phyloP scores from a whole-genome alignment of 2,797 vertebrate species.

The Phoxinus dragarum region DNA sequence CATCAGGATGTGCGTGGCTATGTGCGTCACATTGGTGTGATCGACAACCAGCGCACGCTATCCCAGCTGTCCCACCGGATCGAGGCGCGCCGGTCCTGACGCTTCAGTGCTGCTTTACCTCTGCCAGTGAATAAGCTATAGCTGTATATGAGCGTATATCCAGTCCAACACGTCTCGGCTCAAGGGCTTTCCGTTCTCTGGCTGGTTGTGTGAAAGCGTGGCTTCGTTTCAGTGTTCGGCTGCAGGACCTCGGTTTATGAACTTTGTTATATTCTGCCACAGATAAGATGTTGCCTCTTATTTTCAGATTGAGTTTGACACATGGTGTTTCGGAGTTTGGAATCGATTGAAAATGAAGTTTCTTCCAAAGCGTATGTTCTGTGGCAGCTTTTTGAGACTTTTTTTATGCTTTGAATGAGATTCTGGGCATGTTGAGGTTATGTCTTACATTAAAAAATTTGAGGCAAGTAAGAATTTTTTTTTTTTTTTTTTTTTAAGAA shows the following conservation, averaged over 20 bases:
- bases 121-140: slow-evolving; percentile 69
- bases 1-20: slow-evolving; percentile 93
- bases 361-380: background rate
- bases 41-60: slow-evolving; percentile 98
- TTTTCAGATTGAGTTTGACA: background rate
- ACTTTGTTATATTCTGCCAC: slow-evolving; percentile 2
- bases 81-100: slow-evolving; percentile 92
- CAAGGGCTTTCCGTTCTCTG: slow-evolving; percentile 2
- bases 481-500: background rate
- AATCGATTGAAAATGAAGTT: background rate
- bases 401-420: background rate
- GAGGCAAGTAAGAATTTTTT: background rate
- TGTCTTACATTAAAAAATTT: background rate
- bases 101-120: slow-evolving; percentile 71
- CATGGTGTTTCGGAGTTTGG: too few species aligned
- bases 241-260: background rate
- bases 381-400: background rate
- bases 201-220: background rate
- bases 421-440: background rate
- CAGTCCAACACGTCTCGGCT: background rate
- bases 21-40: slow-evolving; percentile 92
- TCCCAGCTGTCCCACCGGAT: slow-evolving; percentile 95
- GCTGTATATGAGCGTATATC: slow-evolving; percentile 8
- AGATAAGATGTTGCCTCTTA: background rate
- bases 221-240: slow-evolving; percentile 5